Percentiles rank a stretch among this genome's conserved stretches.
Evolutionary conservation across 2,113 vertebrate genomes (phyloP).

Genomic region (Gasterosteus nipponicus): DNA sequence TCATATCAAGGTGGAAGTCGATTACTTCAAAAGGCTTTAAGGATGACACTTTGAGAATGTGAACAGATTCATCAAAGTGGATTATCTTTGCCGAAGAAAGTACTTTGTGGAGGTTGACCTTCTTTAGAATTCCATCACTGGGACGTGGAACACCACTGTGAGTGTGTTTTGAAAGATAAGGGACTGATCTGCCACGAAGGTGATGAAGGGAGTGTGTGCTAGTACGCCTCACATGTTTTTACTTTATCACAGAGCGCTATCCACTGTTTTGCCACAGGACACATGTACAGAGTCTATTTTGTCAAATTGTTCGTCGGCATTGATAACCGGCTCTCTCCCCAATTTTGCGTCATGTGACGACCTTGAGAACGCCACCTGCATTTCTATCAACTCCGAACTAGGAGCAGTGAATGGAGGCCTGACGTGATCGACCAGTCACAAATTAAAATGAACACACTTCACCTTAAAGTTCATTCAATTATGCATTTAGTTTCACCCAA

Average conservation of each 20-base stretch:
- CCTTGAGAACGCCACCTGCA: conserved; percentile 40
- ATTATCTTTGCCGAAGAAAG: conserved; percentile 58
- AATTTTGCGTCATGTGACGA: conserved; percentile 21
- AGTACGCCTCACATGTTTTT: conserved; percentile 21
- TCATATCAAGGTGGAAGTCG: conserved; percentile 52
- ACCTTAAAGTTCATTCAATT: conserved; percentile 35
- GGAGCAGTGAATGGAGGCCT: background rate
- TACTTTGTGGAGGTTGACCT: conserved; percentile 65
- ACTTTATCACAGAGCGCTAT: conserved; percentile 8
- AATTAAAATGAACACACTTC: conserved; percentile 40
- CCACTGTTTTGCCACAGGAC: background rate
- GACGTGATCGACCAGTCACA: conserved; percentile 12
- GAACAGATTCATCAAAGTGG: conserved; percentile 71
- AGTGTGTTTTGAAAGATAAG: conserved; percentile 72
- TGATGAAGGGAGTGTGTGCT: conserved; percentile 33
- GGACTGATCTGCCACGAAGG: conserved; percentile 42
- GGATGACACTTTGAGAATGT: conserved; percentile 57
- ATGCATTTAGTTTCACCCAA: conserved; percentile 24
- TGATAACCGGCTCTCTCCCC: background rate
- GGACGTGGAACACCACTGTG: conserved; percentile 53
- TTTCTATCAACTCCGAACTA: background rate
- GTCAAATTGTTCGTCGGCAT: conserved; percentile 7
- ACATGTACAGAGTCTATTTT: conserved; percentile 34
- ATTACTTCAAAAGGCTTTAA: conserved; percentile 40
- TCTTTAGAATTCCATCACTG: conserved; percentile 63